These are phyloP conservation scores for Drosophila carrolli DNA, from an alignment of 1,140 invertebrate species.

Conservation along the genomic window DNA sequence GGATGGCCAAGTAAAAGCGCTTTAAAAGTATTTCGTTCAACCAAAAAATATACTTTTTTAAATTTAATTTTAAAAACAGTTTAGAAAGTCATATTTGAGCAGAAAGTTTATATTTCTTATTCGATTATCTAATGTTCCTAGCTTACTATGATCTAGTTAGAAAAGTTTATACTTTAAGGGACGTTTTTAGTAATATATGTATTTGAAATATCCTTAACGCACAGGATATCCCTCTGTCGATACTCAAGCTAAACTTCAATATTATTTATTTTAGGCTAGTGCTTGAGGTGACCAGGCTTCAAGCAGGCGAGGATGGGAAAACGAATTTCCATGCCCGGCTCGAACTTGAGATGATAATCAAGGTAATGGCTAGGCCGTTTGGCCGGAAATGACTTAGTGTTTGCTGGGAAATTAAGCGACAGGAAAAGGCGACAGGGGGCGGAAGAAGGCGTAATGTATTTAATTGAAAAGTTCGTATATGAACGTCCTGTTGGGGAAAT, in stretches of 20 bases:
- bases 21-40: neutral
- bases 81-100: no score
- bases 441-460: slow-evolving; percentile 77
- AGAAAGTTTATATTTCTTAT: no score
- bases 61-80: no score
- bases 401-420: slow-evolving; percentile 70
- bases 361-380: slow-evolving; percentile 71
- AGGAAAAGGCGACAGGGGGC: slow-evolving; percentile 26
- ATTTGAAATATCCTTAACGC: no score
- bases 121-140: no score
- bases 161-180: no score
- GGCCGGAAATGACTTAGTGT: slow-evolving; percentile 79
- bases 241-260: neutral
- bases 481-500: slow-evolving; percentile 56
- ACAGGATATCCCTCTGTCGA: slow-evolving; percentile 14
- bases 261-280: slow-evolving; percentile 35
- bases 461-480: slow-evolving; percentile 74
- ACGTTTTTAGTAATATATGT: no score
- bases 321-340: slow-evolving; percentile 48
- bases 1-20: neutral
- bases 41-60: neutral
- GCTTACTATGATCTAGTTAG: no score
- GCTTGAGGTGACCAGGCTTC: no score
- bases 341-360: slow-evolving; percentile 77
- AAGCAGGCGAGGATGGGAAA: slow-evolving; percentile 10